Evolutionary conservation across 2,113 vertebrate genomes (phyloP), one percentile per base, ranked within the genome.

Genomic region (Lates calcarifer): DNA sequence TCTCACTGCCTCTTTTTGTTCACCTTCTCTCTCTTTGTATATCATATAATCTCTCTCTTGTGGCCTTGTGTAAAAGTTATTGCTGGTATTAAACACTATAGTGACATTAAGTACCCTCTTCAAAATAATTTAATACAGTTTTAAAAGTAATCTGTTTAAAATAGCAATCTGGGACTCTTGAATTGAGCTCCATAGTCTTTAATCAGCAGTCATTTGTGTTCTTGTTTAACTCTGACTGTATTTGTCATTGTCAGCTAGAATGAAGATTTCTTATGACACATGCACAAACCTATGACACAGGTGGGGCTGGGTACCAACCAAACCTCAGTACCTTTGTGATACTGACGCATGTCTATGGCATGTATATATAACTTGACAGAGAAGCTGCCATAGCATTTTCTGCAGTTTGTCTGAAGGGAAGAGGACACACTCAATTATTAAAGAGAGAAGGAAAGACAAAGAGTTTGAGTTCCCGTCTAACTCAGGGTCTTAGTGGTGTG

Each of bases 71-170:
- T 63, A 67, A 53, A 58, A n/a, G 45, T 37, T 66, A 76, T 61
- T 61, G 37, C 55, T 64, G 33, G 26, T 58, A 49, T 67, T 57
- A 69, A 79, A 77, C n/a, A 69, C 4, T 33, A 60, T 45, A 13
- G 33, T 6, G 4, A 24, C 47, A 64, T 72, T 73, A 64, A 83
- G 57, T 57, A 2, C 20, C 26, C 49, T 37, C 29, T 79, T 43
- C 26, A 31, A 49, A 57, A 57, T 74, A 70, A 55, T 58, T 83
- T 28, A 73, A 70, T 6, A 4, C 39, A 43, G 22, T 58, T 43
- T 62, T 51, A 43, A 29, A 18, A 47, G 22, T 22, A 26, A 53
- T 26, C 6, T 22, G 20, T 18, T 69, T 47, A 41, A 41, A 60
- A 15, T 31, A 47, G 31, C 24, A 29, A 7, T 43, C 15, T 11